Conservation (phyloP, 2,113 vertebrate genomes). For the Syrmaticus mikado region DNA sequence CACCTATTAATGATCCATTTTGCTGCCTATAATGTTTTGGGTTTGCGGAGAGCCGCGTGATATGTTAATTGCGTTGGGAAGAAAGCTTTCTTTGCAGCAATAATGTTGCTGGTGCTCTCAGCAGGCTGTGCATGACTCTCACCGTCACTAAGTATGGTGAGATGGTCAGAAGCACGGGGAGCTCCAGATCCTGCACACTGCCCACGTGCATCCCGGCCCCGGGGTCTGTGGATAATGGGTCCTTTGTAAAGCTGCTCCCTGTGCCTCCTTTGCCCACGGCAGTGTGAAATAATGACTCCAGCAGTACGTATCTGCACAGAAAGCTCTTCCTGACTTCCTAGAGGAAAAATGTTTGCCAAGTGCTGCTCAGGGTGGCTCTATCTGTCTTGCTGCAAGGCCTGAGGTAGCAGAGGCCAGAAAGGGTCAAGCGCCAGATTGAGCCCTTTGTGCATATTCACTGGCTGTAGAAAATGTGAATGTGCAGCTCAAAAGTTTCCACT, state of each 20-base stretch:
- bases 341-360: constrained; percentile 35
- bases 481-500: constrained; percentile 37
- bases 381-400: not conserved
- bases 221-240: not conserved
- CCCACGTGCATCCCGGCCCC: not conserved
- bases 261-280: constrained; percentile 3
- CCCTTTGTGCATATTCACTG: not conserved
- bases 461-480: constrained; percentile 11
- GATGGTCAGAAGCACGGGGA: not conserved
- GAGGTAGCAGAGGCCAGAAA: not conserved
- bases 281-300: constrained; percentile 18
- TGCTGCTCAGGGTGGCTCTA: not conserved
- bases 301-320: not conserved
- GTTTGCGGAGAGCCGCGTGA: not conserved
- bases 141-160: not conserved
- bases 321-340: constrained; percentile 19
- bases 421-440: constrained; percentile 22
- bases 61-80: not conserved
- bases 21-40: not conserved
- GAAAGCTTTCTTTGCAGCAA: not conserved
- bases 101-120: not conserved
- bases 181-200: not conserved
- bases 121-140: not conserved
- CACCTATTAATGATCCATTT: not conserved
- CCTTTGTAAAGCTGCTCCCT: not conserved